phyloP scores from a whole-genome alignment of 2,797 vertebrate genomes.

The Rhinoraja longicauda region DNA sequence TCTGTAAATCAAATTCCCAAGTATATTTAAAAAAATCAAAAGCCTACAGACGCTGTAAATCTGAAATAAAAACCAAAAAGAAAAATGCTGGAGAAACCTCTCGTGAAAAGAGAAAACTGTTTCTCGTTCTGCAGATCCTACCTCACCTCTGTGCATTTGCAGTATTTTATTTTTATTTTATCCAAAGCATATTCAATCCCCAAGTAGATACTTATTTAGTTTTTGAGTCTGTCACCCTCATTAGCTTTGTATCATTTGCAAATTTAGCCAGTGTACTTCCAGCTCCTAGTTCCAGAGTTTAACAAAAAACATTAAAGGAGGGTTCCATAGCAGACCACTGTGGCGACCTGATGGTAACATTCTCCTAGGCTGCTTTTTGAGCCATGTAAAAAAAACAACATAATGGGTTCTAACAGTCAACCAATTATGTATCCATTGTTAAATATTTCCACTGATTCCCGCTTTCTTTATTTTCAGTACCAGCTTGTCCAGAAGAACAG shows the following conservation, averaged over 20 bases:
- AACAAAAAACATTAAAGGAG: background rate
- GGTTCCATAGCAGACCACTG: background rate
- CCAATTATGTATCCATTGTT: constrained; percentile 33
- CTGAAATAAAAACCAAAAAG: no score
- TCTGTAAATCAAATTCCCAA: background rate
- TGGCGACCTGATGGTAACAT: background rate
- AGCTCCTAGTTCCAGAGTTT: constrained; percentile 13
- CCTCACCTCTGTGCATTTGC: no score
- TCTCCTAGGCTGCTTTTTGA: background rate
- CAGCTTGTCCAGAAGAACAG: constrained; percentile 28
- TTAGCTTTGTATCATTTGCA: constrained; percentile 16
- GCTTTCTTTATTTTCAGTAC: constrained; percentile 37
- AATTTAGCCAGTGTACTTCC: constrained; percentile 19
- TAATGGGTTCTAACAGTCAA: constrained; percentile 20
- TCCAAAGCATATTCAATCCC: background rate
- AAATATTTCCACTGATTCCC: constrained; percentile 35
- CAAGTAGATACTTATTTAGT: background rate
- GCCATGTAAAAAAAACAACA: constrained; percentile 18
- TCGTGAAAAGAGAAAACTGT: no score
- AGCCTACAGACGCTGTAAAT: no score
- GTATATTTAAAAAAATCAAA: background rate
- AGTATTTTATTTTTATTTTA: no score
- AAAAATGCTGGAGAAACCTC: no score
- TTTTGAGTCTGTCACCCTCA: background rate
- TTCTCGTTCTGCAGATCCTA: no score